Evolutionary conservation across 2,888 invertebrate genomes (phyloP).

Genomic region (Drosophila anomalata): DNA sequence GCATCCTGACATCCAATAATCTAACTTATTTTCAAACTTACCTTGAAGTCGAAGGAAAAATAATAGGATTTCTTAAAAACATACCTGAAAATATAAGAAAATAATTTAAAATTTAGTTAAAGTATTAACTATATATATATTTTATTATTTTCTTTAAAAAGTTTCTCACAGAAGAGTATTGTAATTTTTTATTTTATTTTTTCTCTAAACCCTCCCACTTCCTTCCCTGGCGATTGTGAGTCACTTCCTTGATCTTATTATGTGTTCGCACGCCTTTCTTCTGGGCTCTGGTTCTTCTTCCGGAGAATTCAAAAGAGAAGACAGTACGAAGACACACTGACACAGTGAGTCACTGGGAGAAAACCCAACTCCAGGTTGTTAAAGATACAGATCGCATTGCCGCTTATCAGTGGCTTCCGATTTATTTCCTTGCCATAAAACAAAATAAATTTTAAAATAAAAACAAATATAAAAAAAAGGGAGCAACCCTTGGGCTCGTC

Average conservation of each 20-base stretch:
- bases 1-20: not conserved
- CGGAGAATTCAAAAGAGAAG: not conserved
- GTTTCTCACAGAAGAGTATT: too few relatives aligned
- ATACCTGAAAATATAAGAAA: conserved; percentile 13
- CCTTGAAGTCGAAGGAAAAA: not conserved
- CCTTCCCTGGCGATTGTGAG: conserved; percentile 13
- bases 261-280: conserved; percentile 39
- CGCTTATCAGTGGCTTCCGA: conserved; percentile 6
- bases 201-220: not conserved
- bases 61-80: not conserved
- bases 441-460: not conserved
- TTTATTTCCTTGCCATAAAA: not conserved
- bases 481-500: conserved; percentile 69
- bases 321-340: not conserved
- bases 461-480: not conserved
- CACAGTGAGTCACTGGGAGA: conserved; percentile 1
- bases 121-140: too few relatives aligned
- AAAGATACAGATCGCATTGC: not conserved
- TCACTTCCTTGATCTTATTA: conserved; percentile 37
- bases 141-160: too few relatives aligned
- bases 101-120: too few relatives aligned
- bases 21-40: not conserved
- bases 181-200: too few relatives aligned
- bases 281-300: not conserved
- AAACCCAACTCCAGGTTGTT: not conserved